Base-by-base conservation (phyloP, 2,113 vertebrate species). In the Tachuris rubrigastra region DNA sequence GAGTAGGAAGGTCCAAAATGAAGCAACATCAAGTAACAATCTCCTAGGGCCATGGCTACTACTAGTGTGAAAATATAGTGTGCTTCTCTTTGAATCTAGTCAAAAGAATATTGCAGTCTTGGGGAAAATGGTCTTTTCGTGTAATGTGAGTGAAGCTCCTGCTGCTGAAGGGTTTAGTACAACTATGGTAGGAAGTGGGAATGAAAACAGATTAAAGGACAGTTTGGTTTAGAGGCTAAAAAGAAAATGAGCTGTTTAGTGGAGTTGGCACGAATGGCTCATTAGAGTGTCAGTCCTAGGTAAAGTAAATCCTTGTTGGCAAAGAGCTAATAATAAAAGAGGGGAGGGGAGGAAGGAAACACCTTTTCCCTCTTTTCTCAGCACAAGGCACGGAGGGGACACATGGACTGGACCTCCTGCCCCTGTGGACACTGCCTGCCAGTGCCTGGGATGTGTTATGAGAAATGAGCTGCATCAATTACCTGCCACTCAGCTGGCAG, bases 141-240 rank as follows among this genome's bases (percentile, higher is more conserved):
- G 30, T 52, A 47, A 75, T 10, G 24, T 24, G 21, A 56, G 41
- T 39, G 41, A 55, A 39, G 16, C 9, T 76, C 16, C 37, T 6
- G 1, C 41, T 44, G 63, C 47, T 65, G 58, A 65, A 56, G 72
- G 39, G 16, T 46, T 87, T 65, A 74, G 47, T 33, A 22, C 13
- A 78, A 71, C 17, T 35, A 23, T 28, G 17, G 67, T 33, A 68
- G 49, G 46, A 63, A 74, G 31, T 9, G 18, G 47, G 66, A 93
- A 69, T 14, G 10, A 21, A 52, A 95, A 81, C 27, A 91, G 42
- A 93, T 96, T 76, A 89, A 90, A 96, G 89, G 60, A 66, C 10
- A 28, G 44, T 82, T 89, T 95, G 62, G 47, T 84, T 91, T 69
- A 72, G 95, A 96, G 71, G 87, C 60, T 80, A 62, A 85, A 78